phyloP scores from a whole-genome alignment of 2,888 invertebrate genomes.

The Salticus scenicus region DNA sequence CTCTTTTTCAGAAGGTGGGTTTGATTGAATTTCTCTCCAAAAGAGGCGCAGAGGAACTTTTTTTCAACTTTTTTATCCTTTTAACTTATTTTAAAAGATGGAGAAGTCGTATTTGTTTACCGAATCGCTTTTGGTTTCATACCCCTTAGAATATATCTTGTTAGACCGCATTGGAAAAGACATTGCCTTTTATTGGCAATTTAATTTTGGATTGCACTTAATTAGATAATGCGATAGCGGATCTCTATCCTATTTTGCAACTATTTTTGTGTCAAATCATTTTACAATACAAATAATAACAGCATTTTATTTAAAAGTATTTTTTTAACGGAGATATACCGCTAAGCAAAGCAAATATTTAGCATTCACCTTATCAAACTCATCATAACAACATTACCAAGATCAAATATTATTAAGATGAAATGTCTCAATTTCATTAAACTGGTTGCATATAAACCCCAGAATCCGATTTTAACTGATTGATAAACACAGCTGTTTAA shows the following conservation, averaged over 20 bases:
- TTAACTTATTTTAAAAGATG: conserved; percentile 33
- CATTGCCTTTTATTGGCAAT: not conserved
- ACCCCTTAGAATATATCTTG: not conserved
- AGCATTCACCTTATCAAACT: not conserved
- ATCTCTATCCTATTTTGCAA: not conserved
- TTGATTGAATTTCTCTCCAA: conserved; percentile 13
- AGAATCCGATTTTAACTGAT: too few species aligned
- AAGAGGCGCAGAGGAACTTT: conserved; percentile 11
- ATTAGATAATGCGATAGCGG: not conserved
- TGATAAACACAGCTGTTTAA: too few species aligned
- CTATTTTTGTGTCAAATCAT: not conserved
- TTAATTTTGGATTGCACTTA: not conserved
- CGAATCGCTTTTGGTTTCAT: conserved; percentile 13
- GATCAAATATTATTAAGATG: not conserved
- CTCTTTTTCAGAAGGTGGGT: conserved; percentile 24
- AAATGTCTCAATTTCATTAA: too few species aligned
- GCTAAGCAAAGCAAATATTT: not conserved
- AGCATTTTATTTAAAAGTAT: not conserved
- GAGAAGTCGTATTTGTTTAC: conserved; percentile 34
- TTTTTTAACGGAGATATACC: not conserved
- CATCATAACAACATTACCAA: not conserved
- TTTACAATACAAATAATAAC: not conserved
- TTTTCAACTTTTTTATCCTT: conserved; percentile 26
- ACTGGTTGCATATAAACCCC: too few species aligned
- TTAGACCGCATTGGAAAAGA: not conserved